Evolutionary conservation across 2,888 invertebrate genomes (phyloP).

Genomic region (Notodonta ziczac): DNA sequence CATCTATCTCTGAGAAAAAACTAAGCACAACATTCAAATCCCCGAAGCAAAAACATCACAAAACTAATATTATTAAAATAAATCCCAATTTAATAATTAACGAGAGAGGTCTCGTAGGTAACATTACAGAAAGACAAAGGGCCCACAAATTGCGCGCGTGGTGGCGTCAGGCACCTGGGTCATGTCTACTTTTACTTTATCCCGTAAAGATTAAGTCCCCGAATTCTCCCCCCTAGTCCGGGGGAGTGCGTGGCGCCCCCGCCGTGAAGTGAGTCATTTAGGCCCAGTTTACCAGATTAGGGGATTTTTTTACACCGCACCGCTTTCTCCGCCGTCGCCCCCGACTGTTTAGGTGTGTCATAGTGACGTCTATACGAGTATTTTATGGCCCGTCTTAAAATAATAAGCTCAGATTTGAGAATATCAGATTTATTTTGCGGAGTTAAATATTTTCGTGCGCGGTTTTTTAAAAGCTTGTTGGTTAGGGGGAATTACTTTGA

Average conservation of each 20-base stretch:
- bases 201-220: conserved; percentile 83
- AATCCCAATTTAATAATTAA: conserved; percentile 72
- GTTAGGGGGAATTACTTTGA: neutral
- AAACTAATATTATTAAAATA: conserved; percentile 61
- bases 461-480: neutral
- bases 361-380: conserved; percentile 58
- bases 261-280: conserved; percentile 82
- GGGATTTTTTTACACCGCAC: conserved; percentile 80
- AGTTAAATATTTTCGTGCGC: conserved; percentile 23
- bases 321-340: conserved; percentile 62
- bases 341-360: conserved; percentile 66
- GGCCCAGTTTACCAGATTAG: conserved; percentile 83
- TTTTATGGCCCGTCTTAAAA: conserved; percentile 61
- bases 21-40: conserved; percentile 7
- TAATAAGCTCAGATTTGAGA: conserved; percentile 59
- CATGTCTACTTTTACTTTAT: conserved; percentile 83
- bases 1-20: neutral
- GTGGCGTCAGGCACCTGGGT: conserved; percentile 77
- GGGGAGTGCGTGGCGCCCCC: conserved; percentile 67
- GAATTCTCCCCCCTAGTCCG: conserved; percentile 62
- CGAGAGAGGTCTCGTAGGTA: conserved; percentile 54
- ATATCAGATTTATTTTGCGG: conserved; percentile 40
- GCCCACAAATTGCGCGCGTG: conserved; percentile 70
- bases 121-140: conserved; percentile 72
- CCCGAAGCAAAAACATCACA: conserved; percentile 21